Base-by-base conservation (phyloP, 2,797 vertebrate genomes). In the Scomberomorus guttatus region DNA sequence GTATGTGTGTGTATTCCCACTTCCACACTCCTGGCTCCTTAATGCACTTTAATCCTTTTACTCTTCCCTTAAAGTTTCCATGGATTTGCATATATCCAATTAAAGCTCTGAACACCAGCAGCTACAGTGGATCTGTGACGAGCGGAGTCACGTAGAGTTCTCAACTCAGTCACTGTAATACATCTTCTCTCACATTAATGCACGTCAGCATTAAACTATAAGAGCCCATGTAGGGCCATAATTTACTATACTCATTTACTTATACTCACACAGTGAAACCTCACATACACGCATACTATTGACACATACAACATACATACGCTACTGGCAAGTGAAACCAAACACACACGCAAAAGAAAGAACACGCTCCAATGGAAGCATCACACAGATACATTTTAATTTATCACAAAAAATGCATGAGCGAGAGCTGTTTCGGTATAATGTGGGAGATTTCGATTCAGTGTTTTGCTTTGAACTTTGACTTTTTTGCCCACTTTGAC, bases 1-100 rank as follows among this genome's bases (percentile, higher is more conserved):
- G 55, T 72, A 2, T 64, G 39, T 54, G 64, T 34, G 44, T 39
- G 14, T 18, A 20, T 54, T 72, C 42, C 37, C 24, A n/a, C 83
- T 80, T 82, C 63, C 55, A 24, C 70, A 74, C 81, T 77, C 39
- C 60, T 42, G 57, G 62, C 79, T 81, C 60, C 29, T 65, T 89
- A 87, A 90, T 87, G 87, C 72, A 67, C 58, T 90, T 85, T 90
- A 92, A 93, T 93, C 89, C 87, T 63, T 85, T 86, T 84, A 78
- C 67, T 83, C 76, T 85, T 73, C 78, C 73, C 61, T 81, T 85
- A 83, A 84, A 87, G 84, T 92, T 90, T 79, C 56, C 78, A 76
- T 22, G 46, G 81, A 94, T 94, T 94, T 93, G 88, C 92, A 93
- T 94, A 93, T 87, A 91, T 94, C 93, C 88, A 92, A 93, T 95